Conservation (phyloP, 2,888 invertebrate genomes). For the Pheosia tremula region DNA sequence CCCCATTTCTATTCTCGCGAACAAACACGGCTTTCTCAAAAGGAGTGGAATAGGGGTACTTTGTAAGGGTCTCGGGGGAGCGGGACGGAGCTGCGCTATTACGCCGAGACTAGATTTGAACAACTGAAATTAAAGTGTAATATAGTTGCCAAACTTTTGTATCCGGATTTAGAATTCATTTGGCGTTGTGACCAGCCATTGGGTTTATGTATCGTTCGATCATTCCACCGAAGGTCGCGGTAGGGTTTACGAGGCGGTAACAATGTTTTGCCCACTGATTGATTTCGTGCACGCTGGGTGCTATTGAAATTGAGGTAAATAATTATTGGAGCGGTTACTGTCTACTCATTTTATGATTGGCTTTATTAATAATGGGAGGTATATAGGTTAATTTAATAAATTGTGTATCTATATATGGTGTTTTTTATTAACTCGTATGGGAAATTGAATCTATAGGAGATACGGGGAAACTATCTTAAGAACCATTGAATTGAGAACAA, state of each 20-base stretch:
- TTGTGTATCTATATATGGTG: too few species aligned
- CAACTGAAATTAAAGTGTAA: slow-evolving; percentile 83
- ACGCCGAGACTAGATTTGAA: slow-evolving; percentile 80
- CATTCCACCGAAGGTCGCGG: slow-evolving; percentile 51
- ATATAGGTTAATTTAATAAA: too few species aligned
- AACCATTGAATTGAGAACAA: too few species aligned
- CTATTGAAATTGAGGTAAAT: slow-evolving; percentile 29
- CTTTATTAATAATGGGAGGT: slow-evolving; percentile 1
- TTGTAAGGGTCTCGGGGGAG: slow-evolving; percentile 61
- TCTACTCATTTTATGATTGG: slow-evolving; percentile 16
- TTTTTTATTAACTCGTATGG: too few species aligned
- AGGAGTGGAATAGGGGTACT: slow-evolving; percentile 56
- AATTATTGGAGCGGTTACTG: slow-evolving; percentile 22
- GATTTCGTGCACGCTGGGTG: slow-evolving; percentile 30
- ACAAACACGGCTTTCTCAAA: slow-evolving; percentile 48
- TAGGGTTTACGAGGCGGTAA: slow-evolving; percentile 47
- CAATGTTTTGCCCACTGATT: slow-evolving; percentile 41
- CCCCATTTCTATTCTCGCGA: slow-evolving; percentile 83
- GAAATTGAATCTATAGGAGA: too few species aligned
- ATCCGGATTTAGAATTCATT: slow-evolving; percentile 79
- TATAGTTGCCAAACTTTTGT: slow-evolving; percentile 80
- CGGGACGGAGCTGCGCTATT: slow-evolving; percentile 73
- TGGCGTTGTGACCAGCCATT: slow-evolving; percentile 74
- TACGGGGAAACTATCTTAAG: too few species aligned
- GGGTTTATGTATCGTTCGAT: slow-evolving; percentile 56